Percentiles rank a stretch among this genome's conserved stretches.
Conservation (phyloP, 2,888 invertebrate genomes). For the Neria commutata region DNA sequence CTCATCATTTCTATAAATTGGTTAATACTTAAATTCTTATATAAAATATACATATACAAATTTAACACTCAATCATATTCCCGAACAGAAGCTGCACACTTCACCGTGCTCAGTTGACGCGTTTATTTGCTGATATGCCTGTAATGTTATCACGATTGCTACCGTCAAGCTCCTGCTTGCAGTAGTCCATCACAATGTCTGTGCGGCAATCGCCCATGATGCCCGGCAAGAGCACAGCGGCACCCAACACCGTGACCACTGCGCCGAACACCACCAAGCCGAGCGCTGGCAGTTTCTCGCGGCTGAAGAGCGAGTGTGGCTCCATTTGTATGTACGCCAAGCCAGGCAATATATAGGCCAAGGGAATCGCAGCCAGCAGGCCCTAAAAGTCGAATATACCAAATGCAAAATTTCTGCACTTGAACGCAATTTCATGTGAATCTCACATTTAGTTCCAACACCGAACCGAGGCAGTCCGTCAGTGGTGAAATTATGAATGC, state of each 20-base stretch:
- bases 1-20: too few species aligned
- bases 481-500: constrained; percentile 79
- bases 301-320: constrained; percentile 71
- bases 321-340: constrained; percentile 78
- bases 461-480: constrained; percentile 83
- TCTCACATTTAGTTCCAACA: constrained; percentile 79
- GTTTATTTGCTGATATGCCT: constrained; percentile 29
- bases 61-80: too few species aligned
- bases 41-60: neutral
- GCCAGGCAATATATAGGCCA: constrained; percentile 83
- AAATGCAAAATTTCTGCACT: constrained; percentile 15
- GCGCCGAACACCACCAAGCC: constrained; percentile 73
- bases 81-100: neutral
- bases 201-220: constrained; percentile 60
- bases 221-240: constrained; percentile 57
- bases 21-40: too few species aligned
- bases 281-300: constrained; percentile 74
- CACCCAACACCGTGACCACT: constrained; percentile 59
- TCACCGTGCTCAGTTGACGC: constrained; percentile 1
- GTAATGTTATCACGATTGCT: constrained; percentile 40
- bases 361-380: constrained; percentile 79
- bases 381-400: constrained; percentile 65
- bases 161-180: constrained; percentile 54
- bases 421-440: neutral
- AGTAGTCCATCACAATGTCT: constrained; percentile 61